Evolutionary conservation across 2,797 vertebrate species (phyloP), one percentile per base, ranked within the genome.

Genomic region (Bovichtus diacanthus): DNA sequence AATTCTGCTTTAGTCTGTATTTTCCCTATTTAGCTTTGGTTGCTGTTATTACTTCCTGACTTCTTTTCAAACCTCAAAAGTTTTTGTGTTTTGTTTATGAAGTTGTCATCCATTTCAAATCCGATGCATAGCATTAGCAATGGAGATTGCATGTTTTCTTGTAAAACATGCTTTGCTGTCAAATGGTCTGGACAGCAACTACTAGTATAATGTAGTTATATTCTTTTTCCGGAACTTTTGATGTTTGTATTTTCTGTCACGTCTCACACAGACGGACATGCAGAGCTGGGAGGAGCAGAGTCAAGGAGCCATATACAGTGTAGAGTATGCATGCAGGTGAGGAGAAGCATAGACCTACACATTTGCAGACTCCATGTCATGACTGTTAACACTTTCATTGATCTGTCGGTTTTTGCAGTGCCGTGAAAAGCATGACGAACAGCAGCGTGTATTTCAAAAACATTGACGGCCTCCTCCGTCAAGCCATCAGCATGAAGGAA

Each of bases 281-380:
- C 98, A 99, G 92, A 96, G 96, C 74, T 99, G 97, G 97, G 98
- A 99, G 82, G 97, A 99, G 83, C 98, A 99, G 82, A 99, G 98
- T 86, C 98, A 99, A 89, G 98, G 98, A 60, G 97, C 98, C 29
- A 97, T 99, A 83, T 99, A 99, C 87, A 94, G 95, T 0, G 98
- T 99, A 62, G 98, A 99, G 70, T 99, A 99, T 0, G 98, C 98
- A 54, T 97, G 97, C 96, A 98, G 98, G 97, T 98, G 88, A 72
- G 74, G 43, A 21, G 23, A 59, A 21, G 34, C 38, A n/a, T 8
- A 36, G 1, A 19, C 12, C 23, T 38, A 18, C 18, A 21, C 5
- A 12, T 58, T 61, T 68, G 27, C 47, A 74, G 11, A 31, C 23
- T 13, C 6, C 15, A 27, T 38, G 10, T 18, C 3, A 5, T 19